Conservation (phyloP, 2,797 vertebrate genomes). For the Rhabdophis nuchalis region DNA sequence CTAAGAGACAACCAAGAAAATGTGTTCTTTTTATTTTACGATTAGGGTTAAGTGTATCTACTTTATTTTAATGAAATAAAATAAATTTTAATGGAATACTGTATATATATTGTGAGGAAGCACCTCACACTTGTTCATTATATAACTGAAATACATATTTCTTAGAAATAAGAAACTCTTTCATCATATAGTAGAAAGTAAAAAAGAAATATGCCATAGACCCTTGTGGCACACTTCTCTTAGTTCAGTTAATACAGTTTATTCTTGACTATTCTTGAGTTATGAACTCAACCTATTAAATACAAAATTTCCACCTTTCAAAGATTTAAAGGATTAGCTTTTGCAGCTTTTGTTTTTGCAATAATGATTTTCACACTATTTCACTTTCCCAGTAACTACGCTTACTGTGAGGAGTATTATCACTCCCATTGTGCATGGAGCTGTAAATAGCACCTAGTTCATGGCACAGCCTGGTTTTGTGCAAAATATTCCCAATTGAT, state of each 20-base stretch:
- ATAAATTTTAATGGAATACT: slow-evolving; percentile 20
- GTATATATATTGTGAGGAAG: slow-evolving; percentile 50
- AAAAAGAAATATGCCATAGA: neutral
- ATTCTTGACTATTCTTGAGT: slow-evolving; percentile 40
- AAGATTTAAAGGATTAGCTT: slow-evolving; percentile 3
- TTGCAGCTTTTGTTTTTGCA: slow-evolving; percentile 8
- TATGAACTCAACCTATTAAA: slow-evolving; percentile 25
- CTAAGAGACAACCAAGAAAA: slow-evolving; percentile 61
- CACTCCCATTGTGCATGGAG: too few relatives aligned
- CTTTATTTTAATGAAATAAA: slow-evolving; percentile 18
- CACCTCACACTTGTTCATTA: slow-evolving; percentile 10
- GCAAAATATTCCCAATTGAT: neutral
- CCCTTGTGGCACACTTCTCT: slow-evolving; percentile 46
- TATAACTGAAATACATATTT: neutral
- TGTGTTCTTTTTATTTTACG: neutral
- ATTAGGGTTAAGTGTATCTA: neutral
- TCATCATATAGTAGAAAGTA: neutral
- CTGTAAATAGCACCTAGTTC: neutral
- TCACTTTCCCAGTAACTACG: neutral
- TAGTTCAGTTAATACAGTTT: slow-evolving; percentile 40
- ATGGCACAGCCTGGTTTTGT: neutral
- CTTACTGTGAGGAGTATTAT: neutral
- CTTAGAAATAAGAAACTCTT: neutral
- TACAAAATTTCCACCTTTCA: neutral
- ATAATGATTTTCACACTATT: neutral